Conservation (phyloP, 2,888 invertebrate genomes). For the Helobdella robusta region DNA sequence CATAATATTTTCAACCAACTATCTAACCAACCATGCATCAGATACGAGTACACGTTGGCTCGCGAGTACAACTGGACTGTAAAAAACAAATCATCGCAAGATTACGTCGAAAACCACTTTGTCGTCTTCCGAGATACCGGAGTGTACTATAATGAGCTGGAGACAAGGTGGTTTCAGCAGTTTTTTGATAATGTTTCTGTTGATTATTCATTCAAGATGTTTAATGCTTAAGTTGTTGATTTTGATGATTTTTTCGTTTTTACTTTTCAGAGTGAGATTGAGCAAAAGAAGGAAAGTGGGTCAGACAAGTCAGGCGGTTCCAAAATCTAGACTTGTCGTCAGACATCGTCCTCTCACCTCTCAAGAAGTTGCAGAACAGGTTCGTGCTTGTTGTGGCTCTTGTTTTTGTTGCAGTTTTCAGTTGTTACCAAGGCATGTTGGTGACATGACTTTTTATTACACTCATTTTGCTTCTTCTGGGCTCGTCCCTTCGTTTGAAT, state of each 20-base stretch:
- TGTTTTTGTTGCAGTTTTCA: background rate
- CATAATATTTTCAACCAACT: too few relatives aligned
- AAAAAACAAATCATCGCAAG: constrained; percentile 86
- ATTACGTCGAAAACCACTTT: constrained; percentile 94
- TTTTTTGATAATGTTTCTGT: background rate
- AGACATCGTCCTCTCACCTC: constrained; percentile 78
- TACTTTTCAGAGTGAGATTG: constrained; percentile 65
- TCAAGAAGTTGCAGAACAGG: constrained; percentile 46
- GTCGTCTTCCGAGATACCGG: constrained; percentile 80
- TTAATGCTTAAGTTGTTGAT: background rate
- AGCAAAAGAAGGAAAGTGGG: constrained; percentile 75
- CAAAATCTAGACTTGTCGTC: constrained; percentile 72
- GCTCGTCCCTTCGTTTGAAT: too few relatives aligned
- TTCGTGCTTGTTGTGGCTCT: background rate
- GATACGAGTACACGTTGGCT: constrained; percentile 90
- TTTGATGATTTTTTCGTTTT: background rate
- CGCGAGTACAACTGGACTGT: constrained; percentile 99
- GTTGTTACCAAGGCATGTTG: background rate
- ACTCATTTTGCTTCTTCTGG: too few relatives aligned
- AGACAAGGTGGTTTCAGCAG: constrained; percentile 57
- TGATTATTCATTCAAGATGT: background rate
- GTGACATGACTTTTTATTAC: background rate
- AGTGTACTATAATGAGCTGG: constrained; percentile 86
- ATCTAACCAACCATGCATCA: too few relatives aligned
- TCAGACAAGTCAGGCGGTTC: constrained; percentile 55